Evolutionary conservation across 35 echinoderm and acorn worm genomes (phyloP).

Genomic region (Ptychodera flava): DNA sequence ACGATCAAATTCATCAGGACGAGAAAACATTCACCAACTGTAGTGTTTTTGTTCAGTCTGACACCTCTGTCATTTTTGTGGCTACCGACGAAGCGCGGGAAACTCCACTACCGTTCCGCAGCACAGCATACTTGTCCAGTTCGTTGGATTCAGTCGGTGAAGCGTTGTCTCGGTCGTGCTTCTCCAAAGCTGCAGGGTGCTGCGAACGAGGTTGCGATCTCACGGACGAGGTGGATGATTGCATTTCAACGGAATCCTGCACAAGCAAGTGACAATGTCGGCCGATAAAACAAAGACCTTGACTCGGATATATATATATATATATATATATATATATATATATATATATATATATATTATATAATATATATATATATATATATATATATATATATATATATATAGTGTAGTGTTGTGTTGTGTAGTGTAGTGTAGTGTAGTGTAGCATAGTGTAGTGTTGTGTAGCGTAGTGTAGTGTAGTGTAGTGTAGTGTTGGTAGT

Average conservation of each 20-base stretch:
- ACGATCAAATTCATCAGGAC: not conserved
- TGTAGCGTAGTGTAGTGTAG: conserved; percentile 18
- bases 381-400: not conserved
- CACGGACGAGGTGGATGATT: not conserved
- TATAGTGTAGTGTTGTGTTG: conserved; percentile 1
- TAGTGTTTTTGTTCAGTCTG: not conserved
- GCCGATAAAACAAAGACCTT: no score
- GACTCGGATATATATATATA: no score
- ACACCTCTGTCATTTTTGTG: not conserved
- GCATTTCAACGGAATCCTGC: not conserved
- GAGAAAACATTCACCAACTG: not conserved
- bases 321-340: no score
- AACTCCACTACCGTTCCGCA: not conserved
- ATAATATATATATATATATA: no score
- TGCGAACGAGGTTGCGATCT: not conserved
- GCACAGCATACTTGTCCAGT: not conserved
- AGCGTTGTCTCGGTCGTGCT: not conserved
- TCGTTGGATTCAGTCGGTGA: not conserved
- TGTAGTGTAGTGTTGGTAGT: conserved; percentile 1
- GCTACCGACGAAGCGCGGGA: not conserved
- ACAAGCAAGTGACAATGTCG: no score
- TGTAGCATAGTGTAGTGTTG: conserved; percentile 11
- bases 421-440: conserved; percentile 19
- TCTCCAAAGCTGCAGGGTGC: not conserved
- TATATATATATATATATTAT: no score